Evolutionary conservation across 1,140 invertebrate genomes (phyloP).

Genomic region (Tetraneura akinire): DNA sequence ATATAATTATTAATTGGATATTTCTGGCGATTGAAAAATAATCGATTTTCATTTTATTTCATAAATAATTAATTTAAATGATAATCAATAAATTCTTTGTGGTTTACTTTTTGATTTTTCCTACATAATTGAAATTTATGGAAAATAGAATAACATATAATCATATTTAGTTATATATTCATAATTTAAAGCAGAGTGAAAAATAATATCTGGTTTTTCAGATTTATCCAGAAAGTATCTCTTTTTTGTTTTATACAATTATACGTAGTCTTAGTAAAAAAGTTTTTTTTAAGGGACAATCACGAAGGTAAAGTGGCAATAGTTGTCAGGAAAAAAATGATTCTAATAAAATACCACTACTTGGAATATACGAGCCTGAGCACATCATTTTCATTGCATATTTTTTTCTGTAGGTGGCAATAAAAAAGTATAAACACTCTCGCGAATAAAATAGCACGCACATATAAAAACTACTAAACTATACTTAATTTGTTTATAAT

Average conservation of each 20-base stretch:
- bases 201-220: background rate
- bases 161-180: too few species aligned
- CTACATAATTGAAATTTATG: too few species aligned
- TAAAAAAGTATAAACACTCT: too few species aligned
- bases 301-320: slow-evolving; percentile 20
- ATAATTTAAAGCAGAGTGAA: background rate
- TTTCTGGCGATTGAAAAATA: too few species aligned
- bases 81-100: too few species aligned
- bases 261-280: background rate
- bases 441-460: background rate
- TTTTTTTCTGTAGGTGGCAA: background rate
- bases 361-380: background rate
- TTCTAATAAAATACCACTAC: slow-evolving; percentile 6
- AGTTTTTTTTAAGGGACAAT: background rate
- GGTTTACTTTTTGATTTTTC: too few species aligned
- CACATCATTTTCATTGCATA: background rate
- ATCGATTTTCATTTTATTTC: too few species aligned
- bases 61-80: too few species aligned
- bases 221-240: background rate
- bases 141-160: too few species aligned
- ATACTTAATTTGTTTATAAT: too few species aligned
- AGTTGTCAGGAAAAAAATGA: background rate
- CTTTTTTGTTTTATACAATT: background rate
- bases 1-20: too few species aligned
- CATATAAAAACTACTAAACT: background rate